Evolutionary conservation across 2,113 vertebrate genomes (phyloP).

Genomic region (Phaethon lepturus): DNA sequence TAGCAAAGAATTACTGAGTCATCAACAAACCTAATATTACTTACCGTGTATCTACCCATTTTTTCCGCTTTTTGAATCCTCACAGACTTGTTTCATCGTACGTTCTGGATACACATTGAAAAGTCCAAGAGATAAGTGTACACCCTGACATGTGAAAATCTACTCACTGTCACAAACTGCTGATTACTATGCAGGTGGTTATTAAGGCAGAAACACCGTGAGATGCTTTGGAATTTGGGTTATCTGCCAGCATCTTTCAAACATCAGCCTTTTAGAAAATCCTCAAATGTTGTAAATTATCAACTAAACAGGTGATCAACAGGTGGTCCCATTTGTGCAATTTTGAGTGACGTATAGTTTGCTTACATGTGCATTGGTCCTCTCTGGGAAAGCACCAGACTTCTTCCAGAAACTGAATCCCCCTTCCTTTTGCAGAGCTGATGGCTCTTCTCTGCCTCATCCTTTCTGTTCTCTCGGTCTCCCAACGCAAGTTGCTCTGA

Average conservation of each 20-base stretch:
- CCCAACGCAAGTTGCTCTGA: neutral
- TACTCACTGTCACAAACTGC: neutral
- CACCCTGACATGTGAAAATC: neutral
- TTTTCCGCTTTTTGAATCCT: neutral
- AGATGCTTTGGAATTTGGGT: neutral
- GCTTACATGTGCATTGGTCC: neutral
- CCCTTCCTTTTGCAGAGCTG: neutral
- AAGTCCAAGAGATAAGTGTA: neutral
- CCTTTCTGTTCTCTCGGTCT: neutral
- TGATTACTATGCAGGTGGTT: neutral
- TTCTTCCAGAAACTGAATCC: neutral
- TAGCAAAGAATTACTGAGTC: neutral
- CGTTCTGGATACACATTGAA: neutral
- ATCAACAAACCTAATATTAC: neutral
- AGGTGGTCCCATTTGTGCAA: neutral
- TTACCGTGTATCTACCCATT: rapidly evolving
- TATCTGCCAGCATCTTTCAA: neutral
- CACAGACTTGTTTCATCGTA: neutral
- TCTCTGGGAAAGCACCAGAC: neutral
- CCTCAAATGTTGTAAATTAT: neutral
- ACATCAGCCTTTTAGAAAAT: neutral
- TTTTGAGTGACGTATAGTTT: neutral
- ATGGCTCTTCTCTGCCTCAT: neutral
- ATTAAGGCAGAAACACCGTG: neutral
- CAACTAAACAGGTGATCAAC: neutral